Evolutionary conservation across 1,140 invertebrate species (phyloP), one percentile per base, ranked within the genome.

Genomic region (Habropoda laboriosa): DNA sequence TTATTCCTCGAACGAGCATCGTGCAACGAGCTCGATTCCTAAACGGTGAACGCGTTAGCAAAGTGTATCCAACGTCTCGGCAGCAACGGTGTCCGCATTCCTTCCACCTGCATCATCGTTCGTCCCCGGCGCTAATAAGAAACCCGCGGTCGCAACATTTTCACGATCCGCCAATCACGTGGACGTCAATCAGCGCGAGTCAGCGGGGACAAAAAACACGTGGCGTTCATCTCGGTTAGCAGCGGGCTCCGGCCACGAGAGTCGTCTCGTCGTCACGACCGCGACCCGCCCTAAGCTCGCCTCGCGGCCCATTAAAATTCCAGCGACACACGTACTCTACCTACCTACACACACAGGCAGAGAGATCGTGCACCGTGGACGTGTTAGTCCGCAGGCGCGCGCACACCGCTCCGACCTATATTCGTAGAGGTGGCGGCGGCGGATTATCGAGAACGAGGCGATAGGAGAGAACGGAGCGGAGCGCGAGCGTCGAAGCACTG

Each of bases 271-370:
- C 49, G 38, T 45, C 51, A 70, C 21, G 57, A 61, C 53, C 73
- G 38, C 79, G 79, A 77, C 63, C 73, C 73, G 64, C 73, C 73
- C 79, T 77, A 70, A 80, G 55, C 79, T 74, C 72, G 70, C 55
- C 63, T 45, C 58, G 30, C 32, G 72, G 73, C 47, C 79, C 79
- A 80, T 80, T 80, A 80, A 80, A 80, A 80, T 80, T 80, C 73
- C 79, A 67, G n/a, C 63, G 79, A 60, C 27, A 80, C 64, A 47
- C 60, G 40, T 10, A 5, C 13, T 6, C 12, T n/a, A 13, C 12
- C 24, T 24, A 24, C 24, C 3, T 27, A 32, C 2, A 30, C 2
- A 38, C 30, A 24, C n/a, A 6, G 13, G 66, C 49, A 49, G 13
- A 38, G 18, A n/a, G n/a, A n/a, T n/a, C n/a, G n/a, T n/a, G n/a